phyloP scores from a whole-genome alignment of 1,140 invertebrate genomes.

The Ips typographus region DNA sequence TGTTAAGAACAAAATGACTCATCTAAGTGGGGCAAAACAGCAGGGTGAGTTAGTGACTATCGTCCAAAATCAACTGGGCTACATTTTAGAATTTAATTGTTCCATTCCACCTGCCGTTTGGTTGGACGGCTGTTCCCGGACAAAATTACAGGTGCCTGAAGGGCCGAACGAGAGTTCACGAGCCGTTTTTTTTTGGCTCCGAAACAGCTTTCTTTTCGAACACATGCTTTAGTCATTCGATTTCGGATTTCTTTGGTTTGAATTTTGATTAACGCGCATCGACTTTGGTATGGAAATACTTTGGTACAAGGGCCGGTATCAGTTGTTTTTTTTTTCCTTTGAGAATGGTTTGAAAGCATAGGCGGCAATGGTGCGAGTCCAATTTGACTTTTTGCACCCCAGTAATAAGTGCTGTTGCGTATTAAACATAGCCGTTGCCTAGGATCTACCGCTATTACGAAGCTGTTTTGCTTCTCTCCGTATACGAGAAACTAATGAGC shows the following conservation, averaged over 20 bases:
- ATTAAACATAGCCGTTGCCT: background rate
- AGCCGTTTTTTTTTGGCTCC: constrained; percentile 11
- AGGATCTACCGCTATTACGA: background rate
- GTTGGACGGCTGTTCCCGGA: constrained; percentile 22
- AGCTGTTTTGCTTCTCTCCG: background rate
- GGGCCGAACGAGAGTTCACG: constrained; percentile 14
- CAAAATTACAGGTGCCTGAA: constrained; percentile 29
- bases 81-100: constrained; percentile 28
- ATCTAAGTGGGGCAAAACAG: no score
- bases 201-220: constrained; percentile 23
- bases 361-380: background rate
- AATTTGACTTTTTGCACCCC: background rate
- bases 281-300: background rate
- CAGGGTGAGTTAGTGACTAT: background rate
- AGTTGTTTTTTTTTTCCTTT: background rate
- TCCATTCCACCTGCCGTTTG: constrained; percentile 22
- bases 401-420: background rate
- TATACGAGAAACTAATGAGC: background rate
- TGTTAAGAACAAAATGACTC: no score
- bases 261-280: background rate
- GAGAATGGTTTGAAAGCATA: background rate
- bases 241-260: constrained; percentile 14
- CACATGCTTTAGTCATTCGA: constrained; percentile 5
- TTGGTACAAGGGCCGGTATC: background rate
- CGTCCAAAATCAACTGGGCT: constrained; percentile 10